Evolutionary conservation across 2,888 invertebrate genomes (phyloP), one percentile per base, ranked within the genome.

Genomic region (Lampropteryx suffumata): DNA sequence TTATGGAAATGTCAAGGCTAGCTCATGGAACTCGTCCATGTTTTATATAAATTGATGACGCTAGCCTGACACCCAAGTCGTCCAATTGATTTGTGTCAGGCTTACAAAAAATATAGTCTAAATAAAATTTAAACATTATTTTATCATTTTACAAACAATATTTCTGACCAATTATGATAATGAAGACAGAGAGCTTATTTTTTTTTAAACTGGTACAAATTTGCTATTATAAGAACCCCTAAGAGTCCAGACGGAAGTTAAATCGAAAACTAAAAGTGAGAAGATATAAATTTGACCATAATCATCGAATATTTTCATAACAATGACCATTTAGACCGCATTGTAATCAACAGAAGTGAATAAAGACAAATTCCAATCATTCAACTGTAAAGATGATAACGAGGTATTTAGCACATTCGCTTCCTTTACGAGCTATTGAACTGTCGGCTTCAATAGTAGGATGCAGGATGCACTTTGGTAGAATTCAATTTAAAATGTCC

Each of bases 1-100:
- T 45, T 51, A 59, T 53, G 34, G 44, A 60, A 64, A 71, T 66
- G 69, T 64, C 67, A 69, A 68, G 70, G 68, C 41, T 52, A 35
- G 12, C 14, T 37, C 42, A 36, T 26, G 24, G 34, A 59, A 55
- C 57, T 52, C 14, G 58, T 51, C 17, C 50, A 40, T 55, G 53
- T 53, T 59, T 55, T 59, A 46, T 49, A 39, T 33, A 33, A 10
- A 43, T 42, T 29, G 28, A 43, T 43, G 43, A 47, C 29, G 11
- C 13, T 33, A 7, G 21, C 21, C 32, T 32, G 13, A 37, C 39
- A 41, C 29, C 24, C 17, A 52, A 47, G 12, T 37, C 13, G 11
- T 41, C 40, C 29, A 32, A 29, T 11, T 24, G 33, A 40, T 28
- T 47, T 29, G 28, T 40, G 24, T 35, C 29, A 4, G 14, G n/a